Percentiles rank a stretch among this genome's conserved stretches.
phyloP scores from a whole-genome alignment of 1,140 invertebrate genomes.

The Diorhabda sublineata region DNA sequence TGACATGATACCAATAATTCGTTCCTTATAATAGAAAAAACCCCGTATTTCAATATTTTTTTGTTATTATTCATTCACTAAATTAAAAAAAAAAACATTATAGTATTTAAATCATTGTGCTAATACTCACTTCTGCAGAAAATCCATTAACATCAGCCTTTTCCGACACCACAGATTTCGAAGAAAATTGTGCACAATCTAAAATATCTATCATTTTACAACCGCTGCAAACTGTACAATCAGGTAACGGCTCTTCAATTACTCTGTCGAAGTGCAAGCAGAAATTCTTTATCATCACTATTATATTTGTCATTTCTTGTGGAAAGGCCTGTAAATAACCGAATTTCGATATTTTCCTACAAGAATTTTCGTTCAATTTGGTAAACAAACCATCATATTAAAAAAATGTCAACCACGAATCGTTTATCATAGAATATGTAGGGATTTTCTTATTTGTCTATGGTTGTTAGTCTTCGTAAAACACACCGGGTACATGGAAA shows the following conservation, averaged over 20 bases:
- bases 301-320: constrained; percentile 32
- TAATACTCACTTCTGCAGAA: constrained; percentile 9
- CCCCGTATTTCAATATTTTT: too few relatives aligned
- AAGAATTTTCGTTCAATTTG: background rate
- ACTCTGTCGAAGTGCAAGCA: constrained; percentile 39
- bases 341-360: constrained; percentile 10
- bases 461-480: too few relatives aligned
- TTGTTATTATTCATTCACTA: too few relatives aligned
- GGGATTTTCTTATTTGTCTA: too few relatives aligned
- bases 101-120: too few relatives aligned
- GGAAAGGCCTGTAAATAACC: constrained; percentile 24
- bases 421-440: too few relatives aligned
- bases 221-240: constrained; percentile 26
- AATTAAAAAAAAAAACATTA: too few relatives aligned
- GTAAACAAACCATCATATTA: background rate
- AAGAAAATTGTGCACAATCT: constrained; percentile 31
- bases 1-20: too few relatives aligned
- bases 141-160: constrained; percentile 18
- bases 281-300: constrained; percentile 36
- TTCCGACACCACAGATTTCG: constrained; percentile 24
- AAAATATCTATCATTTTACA: constrained; percentile 40
- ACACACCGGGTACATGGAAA: too few relatives aligned
- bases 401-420: too few relatives aligned
- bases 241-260: constrained; percentile 30
- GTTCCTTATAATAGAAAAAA: too few relatives aligned